Evolutionary conservation across 2,797 vertebrate species (phyloP).

Genomic region (Propithecus perrieri): DNA sequence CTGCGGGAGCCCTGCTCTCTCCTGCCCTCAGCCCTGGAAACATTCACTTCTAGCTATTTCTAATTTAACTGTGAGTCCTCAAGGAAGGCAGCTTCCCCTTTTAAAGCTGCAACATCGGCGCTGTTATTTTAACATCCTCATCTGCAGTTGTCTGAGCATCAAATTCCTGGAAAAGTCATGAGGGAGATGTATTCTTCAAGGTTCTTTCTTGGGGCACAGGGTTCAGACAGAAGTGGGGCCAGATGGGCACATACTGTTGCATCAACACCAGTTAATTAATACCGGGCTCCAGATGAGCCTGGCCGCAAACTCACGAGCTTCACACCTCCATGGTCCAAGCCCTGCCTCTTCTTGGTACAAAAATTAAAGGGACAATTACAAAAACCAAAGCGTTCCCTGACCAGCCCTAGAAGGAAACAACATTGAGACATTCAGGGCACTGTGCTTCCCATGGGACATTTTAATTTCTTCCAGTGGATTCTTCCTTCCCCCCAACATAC

Average conservation of each 20-base stretch:
- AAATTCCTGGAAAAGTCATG: not conserved
- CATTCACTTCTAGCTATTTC: not conserved
- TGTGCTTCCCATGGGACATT: not conserved
- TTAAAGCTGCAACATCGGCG: not conserved
- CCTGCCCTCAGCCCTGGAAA: not conserved
- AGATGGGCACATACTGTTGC: not conserved
- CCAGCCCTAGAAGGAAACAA: not conserved
- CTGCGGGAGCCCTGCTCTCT: not conserved
- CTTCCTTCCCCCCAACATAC: not conserved
- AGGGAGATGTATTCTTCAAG: not conserved
- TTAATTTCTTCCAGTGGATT: not conserved
- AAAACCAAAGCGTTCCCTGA: not conserved
- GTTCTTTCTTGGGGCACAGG: not conserved
- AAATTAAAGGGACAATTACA: not conserved
- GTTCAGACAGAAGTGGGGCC: not conserved
- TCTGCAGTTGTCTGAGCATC: not conserved
- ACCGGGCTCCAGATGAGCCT: not conserved
- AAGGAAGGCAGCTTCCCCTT: not conserved
- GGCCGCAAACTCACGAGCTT: not conserved
- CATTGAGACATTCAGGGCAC: accelerated
- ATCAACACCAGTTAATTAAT: not conserved
- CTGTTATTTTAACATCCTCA: not conserved
- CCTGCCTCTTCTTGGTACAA: not conserved
- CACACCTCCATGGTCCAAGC: not conserved
- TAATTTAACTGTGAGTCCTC: not conserved